Evolutionary conservation across 2,888 invertebrate species (phyloP).

Genomic region (Drosophila niveifrons): DNA sequence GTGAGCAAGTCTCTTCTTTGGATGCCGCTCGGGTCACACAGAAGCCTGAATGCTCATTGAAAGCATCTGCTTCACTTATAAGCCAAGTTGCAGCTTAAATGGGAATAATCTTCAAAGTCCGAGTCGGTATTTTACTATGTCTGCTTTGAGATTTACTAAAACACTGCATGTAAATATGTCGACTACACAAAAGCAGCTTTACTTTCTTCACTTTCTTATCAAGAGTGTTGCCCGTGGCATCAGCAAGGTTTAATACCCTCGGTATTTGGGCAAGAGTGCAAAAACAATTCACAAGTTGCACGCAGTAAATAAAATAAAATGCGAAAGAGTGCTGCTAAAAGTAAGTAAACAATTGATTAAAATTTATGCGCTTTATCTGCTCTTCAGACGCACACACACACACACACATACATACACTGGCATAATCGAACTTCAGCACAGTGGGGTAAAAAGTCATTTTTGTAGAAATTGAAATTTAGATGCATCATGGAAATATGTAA

Average conservation of each 20-base stretch:
- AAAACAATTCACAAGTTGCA: constrained; percentile 56
- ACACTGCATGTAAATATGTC: not conserved
- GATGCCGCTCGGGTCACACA: constrained; percentile 26
- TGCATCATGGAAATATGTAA: not conserved
- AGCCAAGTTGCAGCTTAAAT: not conserved
- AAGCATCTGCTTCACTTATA: not conserved
- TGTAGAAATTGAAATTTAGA: not conserved
- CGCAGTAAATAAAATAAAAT: constrained; percentile 68
- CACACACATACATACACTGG: constrained; percentile 4
- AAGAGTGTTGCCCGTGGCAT: constrained; percentile 8
- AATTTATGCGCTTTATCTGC: constrained; percentile 70
- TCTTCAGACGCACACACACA: constrained; percentile 33
- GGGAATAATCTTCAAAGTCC: not conserved
- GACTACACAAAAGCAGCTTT: constrained; percentile 1
- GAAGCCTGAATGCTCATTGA: constrained; percentile 32
- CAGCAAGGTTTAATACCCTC: constrained; percentile 28
- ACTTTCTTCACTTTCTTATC: not conserved
- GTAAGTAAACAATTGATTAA: constrained; percentile 79
- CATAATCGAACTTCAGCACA: constrained; percentile 38
- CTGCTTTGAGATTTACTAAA: not conserved
- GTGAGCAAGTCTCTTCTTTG: constrained; percentile 16
- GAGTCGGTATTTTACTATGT: not conserved
- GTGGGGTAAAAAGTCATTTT: not conserved
- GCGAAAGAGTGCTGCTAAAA: constrained; percentile 59
- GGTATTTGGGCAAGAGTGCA: constrained; percentile 45